Base-by-base conservation (phyloP, 2,797 vertebrate genomes). In the Dryobates pubescens region DNA sequence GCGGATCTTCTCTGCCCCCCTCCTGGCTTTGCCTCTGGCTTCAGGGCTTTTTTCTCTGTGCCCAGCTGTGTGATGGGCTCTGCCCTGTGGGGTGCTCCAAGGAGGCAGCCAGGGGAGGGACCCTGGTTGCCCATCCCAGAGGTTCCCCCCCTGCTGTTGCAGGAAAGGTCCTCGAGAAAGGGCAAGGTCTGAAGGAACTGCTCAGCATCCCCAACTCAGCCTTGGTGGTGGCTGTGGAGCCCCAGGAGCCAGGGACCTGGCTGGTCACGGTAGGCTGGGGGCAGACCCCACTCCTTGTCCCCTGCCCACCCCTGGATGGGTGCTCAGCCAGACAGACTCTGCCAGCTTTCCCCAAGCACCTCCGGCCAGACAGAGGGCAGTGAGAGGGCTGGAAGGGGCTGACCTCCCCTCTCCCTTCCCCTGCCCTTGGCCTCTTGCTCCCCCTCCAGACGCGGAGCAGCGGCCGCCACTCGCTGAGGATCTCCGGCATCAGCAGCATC, bases 181-280 rank as follows among this genome's bases (percentile, higher is more conserved):
- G 97, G 17, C 97, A 97, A 54, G 99, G 98, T 41, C 98, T 99
- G 75, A 98, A 97, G 38, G 98, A 99, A 56, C 98, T 99, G 51
- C 93, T 99, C 86, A 98, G 97, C 96, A 99, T 99, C 95, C 99
- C 99, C 45, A 99, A 99, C 97, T 99, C 99, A 0, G 99, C 99
- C 78, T 82, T 97, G 74, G 98, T 99, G 15, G 97, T 99, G 92
- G 98, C 98, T 13, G 86, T 99, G 67, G 99, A 99, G 96, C 98
- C 98, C 68, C 97, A 98, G 13, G 96, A 97, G 92, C 98, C 99
- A 6, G 99, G 99, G 69, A 96, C 94, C 1, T 99, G 99, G 99
- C 98, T 95, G 58, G 96, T 99, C 88, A 99, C 98, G 98, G 99
- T 99, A 97, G 71, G 94, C 57, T 82, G 47, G 29, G 16, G 58